Conservation (phyloP, 1,140 invertebrate genomes). For the Drosophila guanche region DNA sequence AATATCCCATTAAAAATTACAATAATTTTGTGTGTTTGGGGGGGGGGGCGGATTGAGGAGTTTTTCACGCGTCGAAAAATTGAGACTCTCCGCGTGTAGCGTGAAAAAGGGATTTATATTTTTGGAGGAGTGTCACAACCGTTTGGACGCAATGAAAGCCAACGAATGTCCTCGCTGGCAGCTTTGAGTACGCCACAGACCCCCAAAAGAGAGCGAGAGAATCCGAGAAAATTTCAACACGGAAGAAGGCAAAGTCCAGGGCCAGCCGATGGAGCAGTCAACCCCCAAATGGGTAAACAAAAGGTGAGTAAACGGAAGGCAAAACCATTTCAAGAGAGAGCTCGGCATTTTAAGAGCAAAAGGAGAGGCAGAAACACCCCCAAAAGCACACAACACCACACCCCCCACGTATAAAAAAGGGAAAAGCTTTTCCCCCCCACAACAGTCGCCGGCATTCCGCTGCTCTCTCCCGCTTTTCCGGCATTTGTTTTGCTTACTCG, state of each 20-base stretch:
- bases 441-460: constrained; percentile 61
- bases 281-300: constrained; percentile 59
- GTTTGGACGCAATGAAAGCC: constrained; percentile 75
- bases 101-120: constrained; percentile 21
- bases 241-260: constrained; percentile 38
- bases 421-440: constrained; percentile 23
- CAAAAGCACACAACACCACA: constrained; percentile 16
- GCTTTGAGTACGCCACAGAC: constrained; percentile 38
- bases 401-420: constrained; percentile 16
- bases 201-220: constrained; percentile 10
- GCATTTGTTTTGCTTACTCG: constrained; percentile 60
- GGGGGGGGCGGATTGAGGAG: neutral
- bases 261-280: constrained; percentile 46
- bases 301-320: constrained; percentile 26
- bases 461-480: constrained; percentile 12
- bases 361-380: constrained; percentile 53
- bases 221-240: constrained; percentile 56
- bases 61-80: constrained; percentile 62
- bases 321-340: constrained; percentile 13
- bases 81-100: constrained; percentile 30
- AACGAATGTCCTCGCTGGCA: constrained; percentile 69
- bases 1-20: constrained; percentile 22
- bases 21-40: constrained; percentile 13
- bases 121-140: constrained; percentile 71
- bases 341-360: constrained; percentile 1